Evolutionary conservation across 2,113 vertebrate genomes (phyloP).

Genomic region (Xenotilapia flavipinnis): DNA sequence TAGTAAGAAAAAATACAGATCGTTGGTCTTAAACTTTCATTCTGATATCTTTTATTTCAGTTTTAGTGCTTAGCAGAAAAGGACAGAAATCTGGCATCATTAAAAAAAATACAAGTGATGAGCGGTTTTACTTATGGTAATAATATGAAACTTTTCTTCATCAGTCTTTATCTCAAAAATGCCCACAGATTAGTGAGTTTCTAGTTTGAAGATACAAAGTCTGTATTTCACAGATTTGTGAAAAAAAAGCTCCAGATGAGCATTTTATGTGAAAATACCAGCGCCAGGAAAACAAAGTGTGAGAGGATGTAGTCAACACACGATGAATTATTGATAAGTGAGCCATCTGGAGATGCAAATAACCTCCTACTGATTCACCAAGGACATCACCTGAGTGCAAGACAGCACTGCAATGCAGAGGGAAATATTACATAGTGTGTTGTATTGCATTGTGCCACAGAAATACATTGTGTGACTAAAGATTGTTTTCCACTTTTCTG

Average conservation of each 20-base stretch:
- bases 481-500: neutral
- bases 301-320: slow-evolving; percentile 18
- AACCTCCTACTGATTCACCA: slow-evolving; percentile 27
- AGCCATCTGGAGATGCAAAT: slow-evolving; percentile 56
- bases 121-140: neutral
- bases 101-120: neutral
- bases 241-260: neutral
- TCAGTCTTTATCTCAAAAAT: neutral
- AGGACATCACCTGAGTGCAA: slow-evolving; percentile 33
- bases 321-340: slow-evolving; percentile 49
- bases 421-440: neutral
- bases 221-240: neutral
- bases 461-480: neutral
- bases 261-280: neutral
- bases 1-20: neutral
- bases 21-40: neutral
- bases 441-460: neutral
- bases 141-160: neutral
- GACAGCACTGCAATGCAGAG: slow-evolving; percentile 27
- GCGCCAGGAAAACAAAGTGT: neutral
- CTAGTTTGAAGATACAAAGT: neutral
- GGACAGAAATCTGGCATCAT: neutral
- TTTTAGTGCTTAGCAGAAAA: neutral
- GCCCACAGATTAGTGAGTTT: neutral
- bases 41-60: neutral